Conservation (phyloP, 1,140 invertebrate species). For the Tetramorium parvispinum region DNA sequence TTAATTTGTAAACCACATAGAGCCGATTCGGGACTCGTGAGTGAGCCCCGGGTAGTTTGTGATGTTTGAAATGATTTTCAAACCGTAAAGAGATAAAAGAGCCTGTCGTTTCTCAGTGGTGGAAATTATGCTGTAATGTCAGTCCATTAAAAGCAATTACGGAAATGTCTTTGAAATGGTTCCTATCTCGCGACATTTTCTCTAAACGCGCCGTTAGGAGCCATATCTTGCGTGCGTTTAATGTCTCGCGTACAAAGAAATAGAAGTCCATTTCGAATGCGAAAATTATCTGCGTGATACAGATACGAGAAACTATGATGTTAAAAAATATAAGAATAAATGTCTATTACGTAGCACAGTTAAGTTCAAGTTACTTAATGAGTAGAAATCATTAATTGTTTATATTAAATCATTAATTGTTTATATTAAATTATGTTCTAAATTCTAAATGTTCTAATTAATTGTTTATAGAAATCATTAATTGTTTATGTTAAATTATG, state of each 20-base stretch:
- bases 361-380: not conserved
- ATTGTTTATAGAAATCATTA: not conserved
- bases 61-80: slow-evolving; percentile 12
- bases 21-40: not conserved
- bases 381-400: not conserved
- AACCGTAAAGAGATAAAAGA: not conserved
- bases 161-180: slow-evolving; percentile 36
- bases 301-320: not conserved
- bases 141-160: slow-evolving; percentile 46
- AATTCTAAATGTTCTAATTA: no score
- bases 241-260: slow-evolving; percentile 50
- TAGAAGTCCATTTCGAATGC: slow-evolving; percentile 35
- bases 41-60: not conserved
- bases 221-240: slow-evolving; percentile 40
- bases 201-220: not conserved
- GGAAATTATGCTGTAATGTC: slow-evolving; percentile 25
- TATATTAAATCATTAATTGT: slow-evolving; percentile 8
- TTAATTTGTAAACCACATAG: not conserved
- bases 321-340: not conserved
- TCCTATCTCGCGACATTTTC: slow-evolving; percentile 13
- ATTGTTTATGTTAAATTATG: slow-evolving; percentile 8
- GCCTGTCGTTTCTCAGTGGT: not conserved
- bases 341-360: not conserved
- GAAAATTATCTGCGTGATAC: slow-evolving; percentile 35
- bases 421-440: not conserved